Conservation (phyloP, 2,888 invertebrate species). For the Scaptomyza tumidula region DNA sequence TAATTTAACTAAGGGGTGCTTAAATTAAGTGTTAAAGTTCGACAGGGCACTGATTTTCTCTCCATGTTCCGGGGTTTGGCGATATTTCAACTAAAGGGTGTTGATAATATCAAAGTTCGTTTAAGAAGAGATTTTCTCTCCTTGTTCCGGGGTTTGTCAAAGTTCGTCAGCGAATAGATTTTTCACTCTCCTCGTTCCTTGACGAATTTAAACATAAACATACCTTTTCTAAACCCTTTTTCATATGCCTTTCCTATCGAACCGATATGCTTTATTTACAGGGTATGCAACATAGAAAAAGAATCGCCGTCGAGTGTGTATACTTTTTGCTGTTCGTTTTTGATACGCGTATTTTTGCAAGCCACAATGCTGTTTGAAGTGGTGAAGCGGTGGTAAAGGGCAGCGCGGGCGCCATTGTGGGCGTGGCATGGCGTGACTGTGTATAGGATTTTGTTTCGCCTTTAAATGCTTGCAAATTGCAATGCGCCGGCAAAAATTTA, state of each 20-base stretch:
- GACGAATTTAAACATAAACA: no score
- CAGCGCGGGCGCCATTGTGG: background rate
- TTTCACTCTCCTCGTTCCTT: no score
- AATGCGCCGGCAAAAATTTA: slow-evolving; percentile 64
- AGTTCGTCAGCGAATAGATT: no score
- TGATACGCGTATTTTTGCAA: slow-evolving; percentile 44
- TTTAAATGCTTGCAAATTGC: slow-evolving; percentile 68
- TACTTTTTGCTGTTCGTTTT: slow-evolving; percentile 27
- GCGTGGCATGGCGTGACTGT: slow-evolving; percentile 29
- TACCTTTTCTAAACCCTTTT: background rate
- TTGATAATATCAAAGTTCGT: no score
- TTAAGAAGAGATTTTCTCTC: no score
- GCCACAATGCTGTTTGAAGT: slow-evolving; percentile 61
- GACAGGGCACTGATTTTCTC: no score
- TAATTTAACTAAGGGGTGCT: background rate
- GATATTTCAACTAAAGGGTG: no score
- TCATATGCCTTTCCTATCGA: background rate
- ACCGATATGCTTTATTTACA: slow-evolving; percentile 1
- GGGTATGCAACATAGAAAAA: slow-evolving; percentile 17
- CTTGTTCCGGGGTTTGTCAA: no score
- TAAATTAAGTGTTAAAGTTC: background rate
- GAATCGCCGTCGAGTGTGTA: slow-evolving; percentile 38
- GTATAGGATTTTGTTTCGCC: slow-evolving; percentile 51
- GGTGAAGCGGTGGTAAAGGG: slow-evolving; percentile 11
- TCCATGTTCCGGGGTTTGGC: no score